Evolutionary conservation across 1,140 invertebrate species (phyloP).

Genomic region (Watersipora subatra): DNA sequence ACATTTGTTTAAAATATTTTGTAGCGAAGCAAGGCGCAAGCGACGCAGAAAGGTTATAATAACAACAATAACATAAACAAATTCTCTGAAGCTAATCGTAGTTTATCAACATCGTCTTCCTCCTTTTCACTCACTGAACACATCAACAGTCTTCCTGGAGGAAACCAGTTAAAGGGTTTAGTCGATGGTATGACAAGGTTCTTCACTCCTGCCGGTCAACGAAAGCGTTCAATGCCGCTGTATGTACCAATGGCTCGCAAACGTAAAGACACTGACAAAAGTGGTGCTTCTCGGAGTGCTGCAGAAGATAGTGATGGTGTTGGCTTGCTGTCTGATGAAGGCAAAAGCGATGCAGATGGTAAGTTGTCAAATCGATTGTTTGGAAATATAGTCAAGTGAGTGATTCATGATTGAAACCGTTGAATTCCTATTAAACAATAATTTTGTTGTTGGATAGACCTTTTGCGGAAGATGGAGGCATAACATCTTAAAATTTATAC

Average conservation of each 20-base stretch:
- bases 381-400: no score
- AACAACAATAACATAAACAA: not conserved
- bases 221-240: conserved; percentile 41
- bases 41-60: not conserved
- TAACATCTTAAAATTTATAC: no score
- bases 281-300: conserved; percentile 7
- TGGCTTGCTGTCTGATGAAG: not conserved
- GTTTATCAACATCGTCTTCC: not conserved
- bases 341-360: not conserved
- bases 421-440: no score
- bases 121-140: not conserved
- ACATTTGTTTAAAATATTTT: no score
- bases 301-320: conserved; percentile 9
- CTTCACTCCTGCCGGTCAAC: conserved; percentile 53
- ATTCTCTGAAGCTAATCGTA: not conserved
- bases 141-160: conserved; percentile 25
- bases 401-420: no score
- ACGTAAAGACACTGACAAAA: conserved; percentile 1
- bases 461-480: no score
- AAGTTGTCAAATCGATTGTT: no score
- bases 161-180: conserved; percentile 56
- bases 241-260: conserved; percentile 18
- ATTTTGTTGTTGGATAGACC: no score
- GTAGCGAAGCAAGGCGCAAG: not conserved
- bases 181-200: conserved; percentile 73